Evolutionary conservation across 2,888 invertebrate species (phyloP), one percentile per base, ranked within the genome.

Genomic region (Apeira syringaria): DNA sequence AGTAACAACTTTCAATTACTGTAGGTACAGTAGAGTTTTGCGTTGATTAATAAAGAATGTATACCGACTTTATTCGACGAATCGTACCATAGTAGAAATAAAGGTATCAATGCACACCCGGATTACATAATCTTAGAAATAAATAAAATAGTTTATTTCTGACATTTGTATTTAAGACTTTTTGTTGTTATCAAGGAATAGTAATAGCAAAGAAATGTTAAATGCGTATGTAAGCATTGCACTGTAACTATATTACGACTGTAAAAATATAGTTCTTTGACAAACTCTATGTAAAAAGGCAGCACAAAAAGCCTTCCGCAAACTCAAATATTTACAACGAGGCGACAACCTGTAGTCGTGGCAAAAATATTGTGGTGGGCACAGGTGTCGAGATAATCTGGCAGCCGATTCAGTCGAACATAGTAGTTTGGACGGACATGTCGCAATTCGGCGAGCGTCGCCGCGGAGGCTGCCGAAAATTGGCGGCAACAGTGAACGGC

Each of bases 401-500:
- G 26, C 53, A 53, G 66, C 61, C 64, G n/a, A n/a, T n/a, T n/a
- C n/a, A 59, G 59, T 64, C 63, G 69, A 50, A 54, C 48, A 47
- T 47, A 56, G 61, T 55, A 43, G 54, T 56, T 48, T 60, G 47
- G 55, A 46, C 56, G 56, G 56, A 39, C 40, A 56, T 63, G 64
- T 60, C 46, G 47, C 49, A 47, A 20, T 36, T 8, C 25, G 26
- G 10, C 9, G n/a, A 28, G 22, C 35, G 35, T 50, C 56, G 42
- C 41, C 39, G 47, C 31, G 36, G 25, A 34, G 61, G 56, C 65
- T 63, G 65, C 66, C 74, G 60, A 76, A 77, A 75, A 64, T 62
- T 64, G 58, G 59, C 62, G 61, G 61, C 56, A 57, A 61, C 53
- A 67, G 68, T 59, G 64, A 67, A 62, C 64, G 68, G 64, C 54